These are phyloP conservation scores for Xanthia icteritia DNA, from an alignment of 2,888 invertebrate genomes.

Conservation along the genomic window DNA sequence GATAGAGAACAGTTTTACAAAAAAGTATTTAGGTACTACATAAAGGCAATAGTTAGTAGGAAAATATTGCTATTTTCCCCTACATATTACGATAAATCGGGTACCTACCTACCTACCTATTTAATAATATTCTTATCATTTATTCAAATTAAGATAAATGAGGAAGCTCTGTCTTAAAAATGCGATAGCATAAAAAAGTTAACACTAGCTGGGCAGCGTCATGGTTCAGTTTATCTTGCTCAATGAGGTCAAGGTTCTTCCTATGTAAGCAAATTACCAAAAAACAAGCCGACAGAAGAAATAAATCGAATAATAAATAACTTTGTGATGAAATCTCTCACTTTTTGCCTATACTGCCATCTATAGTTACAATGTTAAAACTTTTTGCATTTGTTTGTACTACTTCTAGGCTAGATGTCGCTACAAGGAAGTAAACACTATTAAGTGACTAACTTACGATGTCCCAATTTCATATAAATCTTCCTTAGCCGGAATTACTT, in stretches of 20 bases:
- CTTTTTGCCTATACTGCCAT: slow-evolving; percentile 23
- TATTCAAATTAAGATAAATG: not conserved
- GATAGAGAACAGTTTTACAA: not conserved
- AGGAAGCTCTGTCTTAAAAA: not conserved
- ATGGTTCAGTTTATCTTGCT: slow-evolving; percentile 19
- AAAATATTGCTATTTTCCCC: not conserved
- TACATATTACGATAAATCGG: not conserved
- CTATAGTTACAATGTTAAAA: slow-evolving; percentile 7
- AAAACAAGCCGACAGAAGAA: not conserved
- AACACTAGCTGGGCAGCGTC: not conserved
- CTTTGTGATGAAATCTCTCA: not conserved
- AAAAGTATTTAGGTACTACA: not conserved
- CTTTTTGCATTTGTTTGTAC: not conserved
- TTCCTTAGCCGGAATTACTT: not conserved
- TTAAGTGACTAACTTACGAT: not conserved
- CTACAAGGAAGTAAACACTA: slow-evolving; percentile 19
- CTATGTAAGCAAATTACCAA: slow-evolving; percentile 14
- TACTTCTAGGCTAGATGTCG: slow-evolving; percentile 35
- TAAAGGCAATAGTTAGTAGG: not conserved
- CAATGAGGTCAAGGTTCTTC: slow-evolving; percentile 50
- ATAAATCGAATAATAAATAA: not conserved
- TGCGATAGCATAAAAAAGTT: not conserved
- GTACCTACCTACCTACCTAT: too few relatives aligned
- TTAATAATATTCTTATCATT: not conserved
- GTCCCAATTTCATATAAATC: not conserved